phyloP scores from a whole-genome alignment of 2,113 vertebrate genomes.

The Pagrus major region DNA sequence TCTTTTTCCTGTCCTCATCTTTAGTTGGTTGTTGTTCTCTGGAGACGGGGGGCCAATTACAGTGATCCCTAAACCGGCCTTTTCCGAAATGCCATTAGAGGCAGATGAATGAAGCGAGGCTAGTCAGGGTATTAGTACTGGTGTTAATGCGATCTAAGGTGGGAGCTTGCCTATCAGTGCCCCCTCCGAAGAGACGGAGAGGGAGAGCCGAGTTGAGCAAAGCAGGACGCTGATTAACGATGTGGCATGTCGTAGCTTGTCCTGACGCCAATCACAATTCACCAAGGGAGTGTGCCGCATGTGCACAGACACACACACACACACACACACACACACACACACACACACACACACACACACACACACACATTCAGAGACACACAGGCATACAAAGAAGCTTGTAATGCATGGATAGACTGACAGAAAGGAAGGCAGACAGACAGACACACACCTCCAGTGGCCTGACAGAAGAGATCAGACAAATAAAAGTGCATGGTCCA shows the following conservation, averaged over 20 bases:
- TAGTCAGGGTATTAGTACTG: slow-evolving; percentile 50
- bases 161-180: slow-evolving; percentile 25
- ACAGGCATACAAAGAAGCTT: slow-evolving; percentile 40
- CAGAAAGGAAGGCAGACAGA: slow-evolving; percentile 29
- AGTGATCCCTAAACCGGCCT: slow-evolving; percentile 59
- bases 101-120: slow-evolving; percentile 44
- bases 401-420: slow-evolving; percentile 44
- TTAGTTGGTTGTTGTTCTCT: slow-evolving; percentile 58
- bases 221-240: slow-evolving; percentile 51
- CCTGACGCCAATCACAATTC: slow-evolving; percentile 47
- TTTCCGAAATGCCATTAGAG: slow-evolving; percentile 63
- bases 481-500: slow-evolving; percentile 69
- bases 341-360: neutral
- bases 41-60: slow-evolving; percentile 65
- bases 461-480: slow-evolving; percentile 62
- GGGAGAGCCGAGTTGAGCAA: slow-evolving; percentile 17
- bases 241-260: slow-evolving; percentile 15
- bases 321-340: neutral
- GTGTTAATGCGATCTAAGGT: slow-evolving; percentile 63
- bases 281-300: slow-evolving; percentile 14
- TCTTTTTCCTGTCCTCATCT: slow-evolving; percentile 17
- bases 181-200: slow-evolving; percentile 15
- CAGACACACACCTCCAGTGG: slow-evolving; percentile 47
- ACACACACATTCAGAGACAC: neutral
- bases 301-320: neutral